Conservation (phyloP, 2,797 vertebrate species). For the Schizothorax lantsangensis region DNA sequence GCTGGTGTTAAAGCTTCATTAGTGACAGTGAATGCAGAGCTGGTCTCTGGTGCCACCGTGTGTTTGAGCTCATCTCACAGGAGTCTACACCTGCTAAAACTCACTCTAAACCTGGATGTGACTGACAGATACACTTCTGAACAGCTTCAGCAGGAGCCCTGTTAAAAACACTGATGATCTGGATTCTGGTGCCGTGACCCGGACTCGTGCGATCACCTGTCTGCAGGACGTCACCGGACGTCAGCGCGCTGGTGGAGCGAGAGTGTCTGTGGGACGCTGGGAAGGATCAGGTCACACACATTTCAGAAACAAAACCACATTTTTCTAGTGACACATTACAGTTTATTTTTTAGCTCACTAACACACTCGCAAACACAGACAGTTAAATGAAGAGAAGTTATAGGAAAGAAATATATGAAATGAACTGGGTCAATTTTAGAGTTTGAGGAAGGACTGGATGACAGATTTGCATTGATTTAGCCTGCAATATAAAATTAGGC, state of each 20-base stretch:
- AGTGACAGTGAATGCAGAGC: background rate
- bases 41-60: conserved; percentile 5
- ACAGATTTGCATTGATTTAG: background rate
- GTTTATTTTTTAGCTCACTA: background rate
- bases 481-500: background rate
- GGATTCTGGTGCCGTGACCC: conserved; percentile 10
- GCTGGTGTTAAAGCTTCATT: background rate
- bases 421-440: background rate
- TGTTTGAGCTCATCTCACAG: background rate
- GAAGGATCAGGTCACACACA: conserved; percentile 76
- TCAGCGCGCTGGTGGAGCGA: conserved; percentile 93
- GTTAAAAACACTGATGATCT: background rate
- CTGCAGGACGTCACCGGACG: conserved; percentile 88
- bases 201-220: conserved; percentile 89
- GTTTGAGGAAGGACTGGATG: background rate
- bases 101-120: conserved; percentile 22
- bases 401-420: background rate
- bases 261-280: conserved; percentile 92
- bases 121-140: background rate
- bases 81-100: background rate
- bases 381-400: background rate
- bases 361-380: background rate
- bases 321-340: background rate
- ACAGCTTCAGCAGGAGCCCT: background rate
- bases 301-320: conserved; percentile 3